These are phyloP conservation scores for Aptenodytes forsteri DNA, from an alignment of 2,113 vertebrate genomes.

Conservation along the genomic window DNA sequence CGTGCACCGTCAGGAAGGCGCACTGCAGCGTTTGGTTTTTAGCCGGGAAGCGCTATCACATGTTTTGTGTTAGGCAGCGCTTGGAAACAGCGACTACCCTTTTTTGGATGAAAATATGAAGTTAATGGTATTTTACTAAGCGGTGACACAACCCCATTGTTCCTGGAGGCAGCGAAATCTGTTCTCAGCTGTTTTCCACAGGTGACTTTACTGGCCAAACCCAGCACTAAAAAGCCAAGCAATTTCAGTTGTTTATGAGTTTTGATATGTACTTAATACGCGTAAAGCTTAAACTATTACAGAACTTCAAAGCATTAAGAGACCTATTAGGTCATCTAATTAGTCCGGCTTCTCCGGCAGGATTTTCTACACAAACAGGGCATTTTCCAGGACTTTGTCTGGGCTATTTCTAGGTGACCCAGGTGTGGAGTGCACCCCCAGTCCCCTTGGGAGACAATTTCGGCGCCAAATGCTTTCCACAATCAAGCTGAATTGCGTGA, in stretches of 20 bases:
- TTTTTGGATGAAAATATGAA: not conserved
- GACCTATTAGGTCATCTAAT: not conserved
- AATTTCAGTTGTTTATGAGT: not conserved
- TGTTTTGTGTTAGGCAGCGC: rapidly evolving
- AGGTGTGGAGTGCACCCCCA: not conserved
- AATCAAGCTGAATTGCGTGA: not conserved
- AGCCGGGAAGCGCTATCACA: rapidly evolving
- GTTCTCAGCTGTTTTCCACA: not conserved
- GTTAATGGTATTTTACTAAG: not conserved
- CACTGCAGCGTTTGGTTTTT: not conserved
- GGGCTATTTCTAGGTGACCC: not conserved
- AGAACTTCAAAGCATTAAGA: not conserved
- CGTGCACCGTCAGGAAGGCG: rapidly evolving
- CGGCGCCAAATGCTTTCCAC: not conserved
- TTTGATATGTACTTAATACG: not conserved
- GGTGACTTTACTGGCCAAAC: not conserved
- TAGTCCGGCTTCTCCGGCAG: not conserved
- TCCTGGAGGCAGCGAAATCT: not conserved
- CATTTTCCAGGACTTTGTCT: not conserved
- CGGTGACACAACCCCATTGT: rapidly evolving
- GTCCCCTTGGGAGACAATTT: not conserved
- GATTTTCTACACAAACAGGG: not conserved
- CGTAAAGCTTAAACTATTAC: not conserved
- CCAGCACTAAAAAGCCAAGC: not conserved
- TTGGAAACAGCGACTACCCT: rapidly evolving